Percentiles rank a stretch among this genome's conserved stretches.
These are phyloP conservation scores for Entelurus aequoreus DNA, from an alignment of 2,113 vertebrate genomes.

Conservation along the genomic window DNA sequence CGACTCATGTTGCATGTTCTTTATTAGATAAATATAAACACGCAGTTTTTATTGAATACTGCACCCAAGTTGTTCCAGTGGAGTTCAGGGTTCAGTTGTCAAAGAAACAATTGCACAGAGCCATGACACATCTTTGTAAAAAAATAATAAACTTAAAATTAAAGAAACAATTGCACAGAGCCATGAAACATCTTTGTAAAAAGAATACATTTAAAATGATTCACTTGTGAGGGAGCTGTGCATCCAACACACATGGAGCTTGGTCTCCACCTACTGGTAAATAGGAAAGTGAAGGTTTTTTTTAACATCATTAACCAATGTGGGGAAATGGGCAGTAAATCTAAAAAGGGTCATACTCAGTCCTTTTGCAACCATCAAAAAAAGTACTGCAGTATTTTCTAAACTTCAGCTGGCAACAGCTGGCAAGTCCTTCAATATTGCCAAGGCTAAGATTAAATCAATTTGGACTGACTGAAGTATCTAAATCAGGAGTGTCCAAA, in stretches of 20 bases:
- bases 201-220: conserved; percentile 37
- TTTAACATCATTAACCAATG: not conserved
- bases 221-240: conserved; percentile 29
- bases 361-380: too few relatives aligned
- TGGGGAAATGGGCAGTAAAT: not conserved
- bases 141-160: conserved; percentile 7
- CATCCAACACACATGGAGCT: conserved; percentile 51
- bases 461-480: too few relatives aligned
- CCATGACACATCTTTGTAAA: conserved; percentile 46
- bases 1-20: too few relatives aligned
- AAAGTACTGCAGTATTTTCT: not conserved
- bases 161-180: conserved; percentile 43
- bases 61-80: not conserved
- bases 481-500: too few relatives aligned
- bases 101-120: conserved; percentile 43
- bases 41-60: not conserved
- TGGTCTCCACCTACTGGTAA: conserved; percentile 75
- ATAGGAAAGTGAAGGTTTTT: conserved; percentile 34
- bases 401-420: not conserved
- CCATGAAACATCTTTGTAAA: conserved; percentile 37
- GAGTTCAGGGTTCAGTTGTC: conserved; percentile 44
- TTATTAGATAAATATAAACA: not conserved
- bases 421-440: not conserved
- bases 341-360: not conserved
- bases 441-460: too few relatives aligned